phyloP scores from a whole-genome alignment of 64 coral and sea anemone genomes.

The Dendronephthya gigantea region DNA sequence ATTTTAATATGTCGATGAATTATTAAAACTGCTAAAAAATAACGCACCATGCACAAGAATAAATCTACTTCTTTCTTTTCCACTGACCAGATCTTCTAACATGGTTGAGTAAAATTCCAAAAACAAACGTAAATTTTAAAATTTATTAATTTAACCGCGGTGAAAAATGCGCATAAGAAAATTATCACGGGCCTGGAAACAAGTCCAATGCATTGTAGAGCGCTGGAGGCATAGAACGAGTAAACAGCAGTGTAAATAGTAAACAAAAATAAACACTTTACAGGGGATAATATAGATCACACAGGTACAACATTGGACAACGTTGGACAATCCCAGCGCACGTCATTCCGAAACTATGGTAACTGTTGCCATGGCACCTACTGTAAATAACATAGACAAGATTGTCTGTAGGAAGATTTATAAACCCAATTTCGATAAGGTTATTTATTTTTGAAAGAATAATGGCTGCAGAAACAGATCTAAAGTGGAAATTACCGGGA shows the following conservation, averaged over 20 bases:
- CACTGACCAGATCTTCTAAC: not conserved
- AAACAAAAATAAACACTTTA: too few relatives aligned
- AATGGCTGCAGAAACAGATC: conserved; percentile 9
- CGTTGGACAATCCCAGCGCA: too few relatives aligned
- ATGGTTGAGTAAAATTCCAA: not conserved
- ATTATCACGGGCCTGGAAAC: too few relatives aligned
- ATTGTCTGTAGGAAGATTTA: not conserved
- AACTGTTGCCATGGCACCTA: not conserved
- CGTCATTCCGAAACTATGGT: not conserved
- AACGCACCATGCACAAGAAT: not conserved
- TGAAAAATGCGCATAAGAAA: too few relatives aligned
- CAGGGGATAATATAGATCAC: too few relatives aligned
- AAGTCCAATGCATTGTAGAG: too few relatives aligned
- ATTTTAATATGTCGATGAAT: too few relatives aligned
- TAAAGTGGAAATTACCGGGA: conserved; percentile 76
- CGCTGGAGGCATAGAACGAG: too few relatives aligned
- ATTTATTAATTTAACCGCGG: too few relatives aligned
- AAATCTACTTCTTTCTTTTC: not conserved
- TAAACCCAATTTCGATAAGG: not conserved
- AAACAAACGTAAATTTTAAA: not conserved
- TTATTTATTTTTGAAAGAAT: not conserved
- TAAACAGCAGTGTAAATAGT: too few relatives aligned
- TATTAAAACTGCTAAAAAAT: not conserved
- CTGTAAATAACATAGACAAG: not conserved
- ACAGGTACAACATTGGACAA: too few relatives aligned